Evolutionary conservation across 2,797 vertebrate species (phyloP), one percentile per base, ranked within the genome.

Genomic region (Phoxinus dragarum): DNA sequence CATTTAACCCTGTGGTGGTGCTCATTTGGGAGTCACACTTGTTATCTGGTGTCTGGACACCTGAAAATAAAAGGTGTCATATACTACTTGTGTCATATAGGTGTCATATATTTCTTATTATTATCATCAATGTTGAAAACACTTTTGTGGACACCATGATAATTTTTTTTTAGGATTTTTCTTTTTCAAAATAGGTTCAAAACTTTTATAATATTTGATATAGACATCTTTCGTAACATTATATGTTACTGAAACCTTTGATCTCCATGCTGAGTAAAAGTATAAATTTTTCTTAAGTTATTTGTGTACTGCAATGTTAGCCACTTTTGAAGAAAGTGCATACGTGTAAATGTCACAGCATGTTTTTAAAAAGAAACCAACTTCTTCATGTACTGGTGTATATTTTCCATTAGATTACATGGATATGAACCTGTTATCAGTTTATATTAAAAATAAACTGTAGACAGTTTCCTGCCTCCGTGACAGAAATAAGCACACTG

Each of bases 401-500:
- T 71, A 61, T 72, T 82, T 84, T 59, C 66, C 7, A 0, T 17
- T 38, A 61, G 36, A 47, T 12, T 76, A 27, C 16, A 34, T n/a
- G 34, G 19, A 68, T 19, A 80, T 80, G n/a, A 72, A 64, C 47
- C 27, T 49, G 36, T 75, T 84, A 84, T 79, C 38, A 66, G 54
- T 80, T 54, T 78, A 49, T 87, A 10, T 75, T 49, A 56, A 54
- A 69, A 86, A 59, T 61, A 47, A 84, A 44, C 66, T 36, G 12
- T 74, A 86, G 82, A 40, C 73, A 56, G 83, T 87, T 79, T 90
- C 89, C 87, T 81, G 16, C 91, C 86, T 72, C 34, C 16, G 10
- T 19, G 16, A 88, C 91, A 74, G 84, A 90, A 92, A 91, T 47
- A 88, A 67, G 86, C 86, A 61, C 78, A 79, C 40, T 86, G 71